Evolutionary conservation across 2,113 vertebrate genomes (phyloP), one percentile per base, ranked within the genome.

Genomic region (Drymodes brunneopygia): DNA sequence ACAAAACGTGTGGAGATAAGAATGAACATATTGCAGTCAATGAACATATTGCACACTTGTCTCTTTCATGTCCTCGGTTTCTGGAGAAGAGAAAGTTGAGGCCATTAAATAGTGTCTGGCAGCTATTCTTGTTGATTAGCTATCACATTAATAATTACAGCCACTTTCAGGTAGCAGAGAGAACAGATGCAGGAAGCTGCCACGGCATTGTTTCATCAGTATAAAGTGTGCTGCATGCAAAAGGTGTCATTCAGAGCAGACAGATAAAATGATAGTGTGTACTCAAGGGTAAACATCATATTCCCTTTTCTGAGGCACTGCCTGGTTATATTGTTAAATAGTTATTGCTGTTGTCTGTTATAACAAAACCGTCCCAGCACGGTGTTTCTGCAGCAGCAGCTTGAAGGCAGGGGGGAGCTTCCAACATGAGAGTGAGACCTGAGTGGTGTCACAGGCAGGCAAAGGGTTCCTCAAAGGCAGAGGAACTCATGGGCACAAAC

Each of bases 41-140:
- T 60, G 78, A 89, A 92, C 61, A 60, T 40, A 64, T 7, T 81
- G 53, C 9, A 4, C 36, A 5, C 45, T 84, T 6, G 2, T 65
- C 66, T 91, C 60, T 97, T 97, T 90, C 70, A 44, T 80, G 65
- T 89, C 60, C 50, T 94, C 51, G 33, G 28, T 66, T 82, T 74
- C 70, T 65, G 38, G 19, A 71, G 56, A 64, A 94, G 61, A 90
- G 88, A 83, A 93, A 83, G 90, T 57, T 75, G 36, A 78, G 90
- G 67, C 27, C 29, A 54, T 67, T 93, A 86, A 94, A 72, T 71
- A 83, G 33, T 69, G 31, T 93, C 65, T 93, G 84, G 77, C 66
- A 96, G 88, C 60, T 88, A 56, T 57, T 86, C 91, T 82, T 94
- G 70, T 88, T 67, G 29, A 90, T 94, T 92, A 95, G n/a, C 58